phyloP scores from a whole-genome alignment of 2,797 vertebrate species.

The Bradypodion pumilum region DNA sequence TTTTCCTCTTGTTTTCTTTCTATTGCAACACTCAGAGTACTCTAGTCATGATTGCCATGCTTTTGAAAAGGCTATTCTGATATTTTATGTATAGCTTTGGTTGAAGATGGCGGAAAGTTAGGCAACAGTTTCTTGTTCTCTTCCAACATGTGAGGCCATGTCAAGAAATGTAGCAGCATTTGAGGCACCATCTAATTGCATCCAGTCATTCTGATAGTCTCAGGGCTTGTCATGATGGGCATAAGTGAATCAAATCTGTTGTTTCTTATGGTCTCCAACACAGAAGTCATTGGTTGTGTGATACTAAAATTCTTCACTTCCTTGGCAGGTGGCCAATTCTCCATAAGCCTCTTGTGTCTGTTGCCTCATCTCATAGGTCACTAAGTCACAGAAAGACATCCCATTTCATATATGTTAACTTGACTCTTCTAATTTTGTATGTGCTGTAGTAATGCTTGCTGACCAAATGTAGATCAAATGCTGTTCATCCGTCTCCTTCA shows the following conservation, averaged over 20 bases:
- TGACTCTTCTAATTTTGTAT: not conserved
- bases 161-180: not conserved
- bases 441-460: not conserved
- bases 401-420: not conserved
- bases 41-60: too few species aligned
- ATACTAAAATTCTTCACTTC: not conserved
- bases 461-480: constrained; percentile 22
- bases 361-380: not conserved
- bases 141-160: not conserved
- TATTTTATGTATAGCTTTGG: not conserved
- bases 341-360: constrained; percentile 18
- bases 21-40: too few species aligned
- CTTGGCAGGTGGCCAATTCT: not conserved
- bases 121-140: not conserved
- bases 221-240: too few species aligned
- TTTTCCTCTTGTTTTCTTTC: too few species aligned
- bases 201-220: too few species aligned
- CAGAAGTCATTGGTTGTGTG: not conserved
- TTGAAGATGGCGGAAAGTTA: not conserved
- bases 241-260: not conserved
- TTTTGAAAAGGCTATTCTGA: not conserved
- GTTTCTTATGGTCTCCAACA: not conserved
- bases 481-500: not conserved
- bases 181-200: too few species aligned
- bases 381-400: not conserved